Percentiles rank a stretch among this genome's conserved stretches.
Conservation (phyloP, 2,888 invertebrate genomes). For the Drosophila neoperkinsi region DNA sequence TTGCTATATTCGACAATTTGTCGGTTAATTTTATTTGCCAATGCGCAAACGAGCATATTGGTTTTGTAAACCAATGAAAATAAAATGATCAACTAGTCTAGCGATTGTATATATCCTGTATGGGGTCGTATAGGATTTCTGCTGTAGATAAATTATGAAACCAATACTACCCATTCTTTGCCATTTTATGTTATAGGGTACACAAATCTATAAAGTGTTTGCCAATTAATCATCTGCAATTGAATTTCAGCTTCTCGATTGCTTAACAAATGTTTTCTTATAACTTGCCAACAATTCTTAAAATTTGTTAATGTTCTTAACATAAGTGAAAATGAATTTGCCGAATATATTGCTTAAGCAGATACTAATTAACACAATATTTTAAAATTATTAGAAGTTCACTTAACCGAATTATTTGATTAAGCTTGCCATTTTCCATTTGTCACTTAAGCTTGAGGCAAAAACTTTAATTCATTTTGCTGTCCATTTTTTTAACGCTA, state of each 20-base stretch:
- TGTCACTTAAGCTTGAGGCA: conserved; percentile 27
- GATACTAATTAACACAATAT: background rate
- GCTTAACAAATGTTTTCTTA: background rate
- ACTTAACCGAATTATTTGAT: conserved; percentile 38
- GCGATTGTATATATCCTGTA: no score
- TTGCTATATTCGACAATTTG: background rate
- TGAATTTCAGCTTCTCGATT: background rate
- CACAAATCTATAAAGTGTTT: background rate
- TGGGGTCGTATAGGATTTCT: background rate
- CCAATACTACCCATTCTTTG: background rate
- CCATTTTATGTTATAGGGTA: background rate
- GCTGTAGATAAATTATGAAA: background rate
- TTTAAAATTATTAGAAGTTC: background rate
- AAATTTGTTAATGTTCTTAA: background rate
- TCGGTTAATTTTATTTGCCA: background rate
- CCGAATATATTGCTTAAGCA: background rate
- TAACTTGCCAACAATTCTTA: background rate
- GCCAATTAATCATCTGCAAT: background rate
- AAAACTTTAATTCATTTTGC: conserved; percentile 37
- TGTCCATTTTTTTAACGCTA: conserved; percentile 36
- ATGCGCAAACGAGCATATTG: background rate
- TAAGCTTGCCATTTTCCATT: conserved; percentile 36
- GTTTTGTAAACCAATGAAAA: background rate
- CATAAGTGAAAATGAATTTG: background rate
- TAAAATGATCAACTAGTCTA: background rate